A percentile compares a stretch with the other conserved stretches of the same genome.
Evolutionary conservation across 2,888 invertebrate species (phyloP).

Genomic region (Saturnia japonica): DNA sequence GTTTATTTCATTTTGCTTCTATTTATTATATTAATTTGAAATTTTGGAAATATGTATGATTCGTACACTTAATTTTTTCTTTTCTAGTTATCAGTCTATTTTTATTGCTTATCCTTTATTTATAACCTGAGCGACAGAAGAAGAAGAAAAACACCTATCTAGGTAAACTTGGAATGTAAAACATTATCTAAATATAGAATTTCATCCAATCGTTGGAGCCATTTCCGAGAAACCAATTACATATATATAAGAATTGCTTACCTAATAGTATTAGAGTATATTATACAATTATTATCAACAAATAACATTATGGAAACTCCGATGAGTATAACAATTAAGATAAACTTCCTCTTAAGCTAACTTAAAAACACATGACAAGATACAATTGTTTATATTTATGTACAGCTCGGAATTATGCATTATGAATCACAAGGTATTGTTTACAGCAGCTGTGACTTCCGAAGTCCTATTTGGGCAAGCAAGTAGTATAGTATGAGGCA

Average conservation of each 20-base stretch:
- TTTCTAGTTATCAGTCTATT: too few species aligned
- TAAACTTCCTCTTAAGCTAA: not conserved
- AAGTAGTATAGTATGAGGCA: conserved; percentile 34
- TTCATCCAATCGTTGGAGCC: too few species aligned
- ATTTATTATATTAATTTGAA: too few species aligned
- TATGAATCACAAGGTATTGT: conserved; percentile 65
- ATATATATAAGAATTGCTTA: too few species aligned
- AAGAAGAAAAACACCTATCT: too few species aligned
- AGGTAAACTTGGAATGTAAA: too few species aligned
- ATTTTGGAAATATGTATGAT: too few species aligned
- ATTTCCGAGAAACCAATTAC: too few species aligned
- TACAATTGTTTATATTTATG: conserved; percentile 41
- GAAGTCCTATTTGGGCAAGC: conserved; percentile 49
- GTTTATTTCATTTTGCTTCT: not conserved
- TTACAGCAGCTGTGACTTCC: conserved; percentile 46
- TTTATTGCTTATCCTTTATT: too few species aligned
- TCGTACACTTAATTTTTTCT: too few species aligned
- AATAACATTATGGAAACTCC: not conserved
- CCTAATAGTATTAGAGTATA: not conserved
- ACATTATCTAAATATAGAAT: too few species aligned
- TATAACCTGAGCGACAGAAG: too few species aligned
- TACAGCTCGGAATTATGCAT: conserved; percentile 45
- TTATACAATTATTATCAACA: not conserved
- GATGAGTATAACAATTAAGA: not conserved
- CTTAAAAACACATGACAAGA: not conserved